Conservation (phyloP, 1,140 invertebrate genomes). For the Heliconius nattereri region DNA sequence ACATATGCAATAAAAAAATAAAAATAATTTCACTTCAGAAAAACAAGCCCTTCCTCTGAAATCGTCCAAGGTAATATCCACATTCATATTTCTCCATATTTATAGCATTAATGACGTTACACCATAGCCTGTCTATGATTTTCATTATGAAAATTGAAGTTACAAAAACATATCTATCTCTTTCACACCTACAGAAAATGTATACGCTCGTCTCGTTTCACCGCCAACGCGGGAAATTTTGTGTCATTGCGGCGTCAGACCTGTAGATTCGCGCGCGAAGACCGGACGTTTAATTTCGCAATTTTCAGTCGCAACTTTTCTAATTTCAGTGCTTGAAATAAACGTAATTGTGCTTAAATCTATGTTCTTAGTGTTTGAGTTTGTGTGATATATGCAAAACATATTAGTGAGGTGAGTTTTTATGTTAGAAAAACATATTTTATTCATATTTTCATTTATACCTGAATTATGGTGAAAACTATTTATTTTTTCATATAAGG, state of each 20-base stretch:
- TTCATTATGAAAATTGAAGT: conserved; percentile 14
- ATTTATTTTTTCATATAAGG: no score
- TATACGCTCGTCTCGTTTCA: conserved; percentile 44
- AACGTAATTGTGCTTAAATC: conserved; percentile 43
- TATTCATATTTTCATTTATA: neutral
- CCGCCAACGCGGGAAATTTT: conserved; percentile 64
- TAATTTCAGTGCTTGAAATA: conserved; percentile 35
- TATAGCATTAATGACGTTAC: conserved; percentile 44
- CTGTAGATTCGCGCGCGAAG: conserved; percentile 70
- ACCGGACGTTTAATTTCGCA: conserved; percentile 60
- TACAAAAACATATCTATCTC: conserved; percentile 43
- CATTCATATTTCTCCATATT: conserved; percentile 34
- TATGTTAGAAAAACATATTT: neutral
- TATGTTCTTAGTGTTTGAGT: conserved; percentile 34
- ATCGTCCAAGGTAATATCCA: conserved; percentile 32
- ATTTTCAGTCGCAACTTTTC: conserved; percentile 52
- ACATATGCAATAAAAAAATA: neutral
- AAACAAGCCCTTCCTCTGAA: conserved; percentile 20
- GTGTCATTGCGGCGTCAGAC: conserved; percentile 62
- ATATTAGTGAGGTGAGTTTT: conserved; percentile 66
- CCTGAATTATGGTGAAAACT: neutral
- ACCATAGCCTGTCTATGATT: conserved; percentile 33
- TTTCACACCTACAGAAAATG: conserved; percentile 28
- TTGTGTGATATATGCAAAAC: conserved; percentile 59
- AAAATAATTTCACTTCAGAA: neutral